A percentile compares a stretch with the other conserved stretches of the same genome.
Evolutionary conservation across 2,888 invertebrate species (phyloP).

Genomic region (Amblyjoppa fuscipennis): DNA sequence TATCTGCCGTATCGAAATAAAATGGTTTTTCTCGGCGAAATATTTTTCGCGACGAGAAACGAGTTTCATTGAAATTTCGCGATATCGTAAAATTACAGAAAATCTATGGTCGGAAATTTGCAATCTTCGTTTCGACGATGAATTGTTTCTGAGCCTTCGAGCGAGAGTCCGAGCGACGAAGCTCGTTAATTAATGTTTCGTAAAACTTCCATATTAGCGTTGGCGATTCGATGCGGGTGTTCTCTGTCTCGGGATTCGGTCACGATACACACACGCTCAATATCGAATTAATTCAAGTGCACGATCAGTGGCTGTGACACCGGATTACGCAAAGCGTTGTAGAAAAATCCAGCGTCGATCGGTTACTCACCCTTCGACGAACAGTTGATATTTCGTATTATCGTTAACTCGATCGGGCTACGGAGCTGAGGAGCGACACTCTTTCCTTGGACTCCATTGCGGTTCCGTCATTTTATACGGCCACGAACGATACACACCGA

Average conservation of each 20-base stretch:
- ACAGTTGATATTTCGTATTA: slow-evolving; percentile 16
- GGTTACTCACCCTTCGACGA: slow-evolving; percentile 24
- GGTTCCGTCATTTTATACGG: slow-evolving; percentile 23
- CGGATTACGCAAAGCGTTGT: background rate
- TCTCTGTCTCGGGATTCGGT: background rate
- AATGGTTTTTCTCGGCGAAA: background rate
- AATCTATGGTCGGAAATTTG: background rate
- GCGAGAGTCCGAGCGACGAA: background rate
- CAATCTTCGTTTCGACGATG: background rate
- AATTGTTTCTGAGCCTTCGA: background rate
- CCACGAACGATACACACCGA: background rate
- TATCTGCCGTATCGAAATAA: too few species aligned
- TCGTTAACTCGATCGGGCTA: slow-evolving; percentile 42
- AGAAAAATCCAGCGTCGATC: background rate
- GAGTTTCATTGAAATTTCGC: background rate
- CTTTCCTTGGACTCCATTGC: slow-evolving; percentile 47
- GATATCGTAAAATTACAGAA: background rate
- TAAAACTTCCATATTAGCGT: slow-evolving; percentile 16
- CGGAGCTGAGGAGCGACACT: slow-evolving; percentile 41
- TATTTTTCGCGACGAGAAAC: background rate
- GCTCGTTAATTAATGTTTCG: background rate
- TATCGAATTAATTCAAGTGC: background rate
- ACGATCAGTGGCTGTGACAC: background rate
- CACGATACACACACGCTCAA: background rate
- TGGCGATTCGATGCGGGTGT: slow-evolving; percentile 10